Percentiles rank a stretch among this genome's conserved stretches.
Conservation (phyloP, 2,797 vertebrate genomes). For the Hydrophis major region DNA sequence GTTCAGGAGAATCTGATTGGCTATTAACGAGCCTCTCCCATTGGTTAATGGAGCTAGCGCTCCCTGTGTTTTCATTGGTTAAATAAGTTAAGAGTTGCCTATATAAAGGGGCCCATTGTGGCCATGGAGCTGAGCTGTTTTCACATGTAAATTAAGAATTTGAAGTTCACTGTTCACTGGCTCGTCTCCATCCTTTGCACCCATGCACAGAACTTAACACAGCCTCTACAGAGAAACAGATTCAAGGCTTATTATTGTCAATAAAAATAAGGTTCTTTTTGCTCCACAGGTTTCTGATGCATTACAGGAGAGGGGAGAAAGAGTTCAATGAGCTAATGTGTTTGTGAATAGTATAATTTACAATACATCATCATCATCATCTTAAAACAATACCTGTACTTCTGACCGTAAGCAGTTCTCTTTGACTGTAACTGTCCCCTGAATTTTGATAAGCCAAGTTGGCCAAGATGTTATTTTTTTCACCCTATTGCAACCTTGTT, state of each 20-base stretch:
- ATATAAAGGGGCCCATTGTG: too few relatives aligned
- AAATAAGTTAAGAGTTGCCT: too few relatives aligned
- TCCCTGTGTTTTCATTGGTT: too few relatives aligned
- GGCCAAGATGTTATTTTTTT: background rate
- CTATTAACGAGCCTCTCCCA: too few relatives aligned
- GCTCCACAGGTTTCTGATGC: conserved; percentile 21
- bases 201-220: too few relatives aligned
- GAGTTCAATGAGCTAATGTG: background rate
- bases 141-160: too few relatives aligned
- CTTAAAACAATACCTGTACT: background rate
- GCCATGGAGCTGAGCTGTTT: too few relatives aligned
- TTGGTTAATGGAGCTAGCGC: too few relatives aligned
- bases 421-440: background rate
- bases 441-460: background rate
- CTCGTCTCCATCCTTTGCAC: too few relatives aligned
- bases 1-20: too few relatives aligned
- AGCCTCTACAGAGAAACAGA: conserved; percentile 1
- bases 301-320: background rate
- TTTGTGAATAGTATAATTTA: background rate
- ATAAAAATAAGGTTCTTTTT: conserved; percentile 6
- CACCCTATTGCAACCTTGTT: background rate
- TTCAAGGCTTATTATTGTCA: conserved; percentile 1
- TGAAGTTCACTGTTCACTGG: too few relatives aligned
- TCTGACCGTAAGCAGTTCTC: background rate
- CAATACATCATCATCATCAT: background rate